These are phyloP conservation scores for Drosophila persimilis DNA, from an alignment of 1,140 invertebrate species.

Conservation along the genomic window DNA sequence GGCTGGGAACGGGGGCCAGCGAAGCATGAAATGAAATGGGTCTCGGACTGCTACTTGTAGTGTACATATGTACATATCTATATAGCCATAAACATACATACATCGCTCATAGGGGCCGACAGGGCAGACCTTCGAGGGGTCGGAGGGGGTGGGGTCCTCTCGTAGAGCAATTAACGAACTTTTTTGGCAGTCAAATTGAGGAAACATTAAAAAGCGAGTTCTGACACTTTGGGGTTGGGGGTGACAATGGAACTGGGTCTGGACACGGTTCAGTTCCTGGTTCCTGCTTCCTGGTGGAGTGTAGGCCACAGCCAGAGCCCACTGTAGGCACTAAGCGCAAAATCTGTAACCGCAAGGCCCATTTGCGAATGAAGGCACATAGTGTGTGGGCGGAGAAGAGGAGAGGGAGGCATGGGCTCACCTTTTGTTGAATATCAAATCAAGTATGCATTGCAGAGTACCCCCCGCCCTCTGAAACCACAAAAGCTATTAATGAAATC, in stretches of 20 bases:
- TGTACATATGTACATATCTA: background rate
- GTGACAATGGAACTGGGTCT: background rate
- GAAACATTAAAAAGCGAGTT: slow-evolving; percentile 55
- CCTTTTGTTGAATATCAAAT: slow-evolving; percentile 63
- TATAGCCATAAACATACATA: slow-evolving; percentile 30
- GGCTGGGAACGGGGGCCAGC: slow-evolving; percentile 29
- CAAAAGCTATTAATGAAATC: slow-evolving; percentile 74
- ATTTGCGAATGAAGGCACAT: slow-evolving; percentile 67
- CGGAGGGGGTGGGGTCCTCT: background rate
- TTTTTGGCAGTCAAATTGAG: slow-evolving; percentile 57
- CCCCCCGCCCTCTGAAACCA: slow-evolving; percentile 25
- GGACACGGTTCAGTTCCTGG: no score
- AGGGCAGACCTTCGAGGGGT: slow-evolving; percentile 17
- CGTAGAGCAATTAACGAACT: slow-evolving; percentile 36
- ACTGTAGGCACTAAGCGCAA: background rate
- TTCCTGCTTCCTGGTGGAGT: no score
- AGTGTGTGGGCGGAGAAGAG: slow-evolving; percentile 43
- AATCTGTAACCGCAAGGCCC: slow-evolving; percentile 40
- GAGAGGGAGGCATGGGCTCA: slow-evolving; percentile 14
- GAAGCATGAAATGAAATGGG: slow-evolving; percentile 58
- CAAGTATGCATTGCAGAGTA: slow-evolving; percentile 51
- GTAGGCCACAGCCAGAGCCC: no score
- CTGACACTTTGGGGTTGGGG: slow-evolving; percentile 27
- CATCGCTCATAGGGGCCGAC: slow-evolving; percentile 12
- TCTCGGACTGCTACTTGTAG: slow-evolving; percentile 31